These are phyloP conservation scores for Artemia sp. DNA, from an alignment of 2,888 invertebrate species.

Conservation along the genomic window DNA sequence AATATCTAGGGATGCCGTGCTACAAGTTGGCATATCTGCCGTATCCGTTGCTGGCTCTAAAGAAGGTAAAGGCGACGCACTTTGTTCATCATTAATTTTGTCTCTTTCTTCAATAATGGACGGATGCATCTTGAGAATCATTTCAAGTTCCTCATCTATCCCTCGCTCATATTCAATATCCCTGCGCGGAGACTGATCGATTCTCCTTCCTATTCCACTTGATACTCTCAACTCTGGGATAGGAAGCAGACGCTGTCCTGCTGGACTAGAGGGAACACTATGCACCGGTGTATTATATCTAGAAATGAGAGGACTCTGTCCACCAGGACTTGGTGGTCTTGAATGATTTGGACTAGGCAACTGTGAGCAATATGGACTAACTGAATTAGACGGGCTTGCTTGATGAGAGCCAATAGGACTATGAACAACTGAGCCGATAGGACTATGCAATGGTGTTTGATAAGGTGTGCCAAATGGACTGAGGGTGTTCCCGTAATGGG, in stretches of 20 bases:
- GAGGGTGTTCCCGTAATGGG: constrained; percentile 17
- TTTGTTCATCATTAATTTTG: neutral
- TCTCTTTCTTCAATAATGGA: constrained; percentile 37
- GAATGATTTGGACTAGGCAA: neutral
- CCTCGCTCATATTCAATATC: constrained; percentile 28
- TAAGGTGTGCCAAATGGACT: constrained; percentile 23
- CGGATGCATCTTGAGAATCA: constrained; percentile 45
- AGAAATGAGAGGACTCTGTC: constrained; percentile 8
- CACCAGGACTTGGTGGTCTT: neutral
- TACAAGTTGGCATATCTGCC: too few species aligned
- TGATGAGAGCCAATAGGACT: constrained; percentile 21
- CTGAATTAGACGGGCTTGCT: constrained; percentile 20
- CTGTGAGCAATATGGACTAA: constrained; percentile 14
- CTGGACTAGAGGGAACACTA: constrained; percentile 5
- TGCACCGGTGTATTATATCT: neutral
- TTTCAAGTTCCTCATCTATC: constrained; percentile 43
- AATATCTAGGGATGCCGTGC: too few species aligned
- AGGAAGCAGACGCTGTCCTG: neutral
- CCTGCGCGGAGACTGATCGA: constrained; percentile 2
- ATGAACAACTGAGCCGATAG: constrained; percentile 17
- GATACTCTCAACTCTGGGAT: constrained; percentile 6
- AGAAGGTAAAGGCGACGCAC: neutral
- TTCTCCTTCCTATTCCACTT: neutral
- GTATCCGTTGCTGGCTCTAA: neutral
- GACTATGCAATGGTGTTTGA: constrained; percentile 22